Base-by-base conservation (phyloP, 1,140 invertebrate species). In the Cydia pomonella region DNA sequence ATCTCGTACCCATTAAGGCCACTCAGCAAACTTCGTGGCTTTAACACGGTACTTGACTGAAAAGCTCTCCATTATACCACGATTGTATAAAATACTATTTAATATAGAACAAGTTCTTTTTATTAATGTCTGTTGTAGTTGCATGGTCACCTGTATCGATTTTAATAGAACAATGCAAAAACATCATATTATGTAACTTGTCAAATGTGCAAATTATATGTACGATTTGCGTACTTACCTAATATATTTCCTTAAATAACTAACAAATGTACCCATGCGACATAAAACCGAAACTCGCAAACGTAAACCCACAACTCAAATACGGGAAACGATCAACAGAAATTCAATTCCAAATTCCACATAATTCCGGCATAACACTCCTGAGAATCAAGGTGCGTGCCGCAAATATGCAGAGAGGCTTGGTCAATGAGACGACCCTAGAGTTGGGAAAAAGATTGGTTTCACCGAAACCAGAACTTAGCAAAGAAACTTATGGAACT, bases 251-350 rank as follows among this genome's bases (percentile, higher is more conserved):
- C 21, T 3, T 12, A n/a, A 59, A 59, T 59, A 23, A 59, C 18
- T 10, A 59, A 59, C n/a, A 10, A 23, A 23, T 23, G 6, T n/a
- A n/a, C n/a, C n/a, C 50, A 53, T 59, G 47, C 47, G 21, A 59
- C 53, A 59, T 59, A 59, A 59, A 59, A 59, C 7, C 7, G 47
- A 44, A 12, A 44, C 12, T n/a, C 47, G 53, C 21, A 23, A 23
- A 59, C 53, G 21, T 23, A 59, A 23, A 59, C 53, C 21, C 53
- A 23, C 16, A 59, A 59, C 53, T 53, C 50, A 53, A 53, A 21
- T 53, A 53, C 50, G 16, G 50, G 50, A 77, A 81, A 76, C 38
- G 76, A 76, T 73, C 78, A 79, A 75, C 79, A 77, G 77, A 78
- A 69, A 69, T 18, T 69, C 64, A 33, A 69, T 64, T 64, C 62